Base-by-base conservation (phyloP, 23 tunicate species). In the Trididemnum clinides region DNA sequence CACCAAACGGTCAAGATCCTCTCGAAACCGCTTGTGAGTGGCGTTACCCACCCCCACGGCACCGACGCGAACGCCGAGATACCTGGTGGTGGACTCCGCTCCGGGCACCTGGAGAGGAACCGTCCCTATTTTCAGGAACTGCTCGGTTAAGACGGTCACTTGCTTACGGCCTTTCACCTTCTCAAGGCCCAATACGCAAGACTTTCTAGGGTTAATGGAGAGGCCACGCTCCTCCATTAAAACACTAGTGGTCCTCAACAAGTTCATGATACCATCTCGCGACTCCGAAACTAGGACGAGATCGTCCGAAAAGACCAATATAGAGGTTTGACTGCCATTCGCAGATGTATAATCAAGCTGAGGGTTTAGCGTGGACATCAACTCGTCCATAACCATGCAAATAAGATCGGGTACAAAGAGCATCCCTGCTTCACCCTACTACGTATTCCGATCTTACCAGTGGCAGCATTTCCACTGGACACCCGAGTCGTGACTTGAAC, bases 401-500 rank as follows among this genome's bases (percentile, higher is more conserved):
- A 71, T 25, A 15, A 71, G 19, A 64, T 10, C 10, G 71, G 71
- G 22, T 22, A 15, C 12, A 64, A 21, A 7, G 29, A 21, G 71
- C 71, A 64, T 64, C 71, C 71, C 29, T 64, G 71, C 71, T 64
- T 64, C 71, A 64, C 22, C 29, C 71, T 21, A n/a, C 29, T 64
- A 6, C 6, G 7, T 15, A 64, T 21, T 10, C 20, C 71, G 54
- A 44, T 44, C 12, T 44, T 15, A 15, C 54, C 54, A 10, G 54
- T 44, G 54, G 10, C 10, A 44, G 54, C 54, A 7, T 7, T 15
- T 7, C 54, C 54, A 44, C 15, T 44, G 15, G 54, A 44, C 54
- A 44, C 54, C 54, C 15, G 54, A 10, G 54, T 44, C 12, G 15
- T 15, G 12, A 15, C 15, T 10, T 15, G 12, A 15, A 15, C 15